Conservation (phyloP, 2,888 invertebrate species). For the Tryphoninae sp. region DNA sequence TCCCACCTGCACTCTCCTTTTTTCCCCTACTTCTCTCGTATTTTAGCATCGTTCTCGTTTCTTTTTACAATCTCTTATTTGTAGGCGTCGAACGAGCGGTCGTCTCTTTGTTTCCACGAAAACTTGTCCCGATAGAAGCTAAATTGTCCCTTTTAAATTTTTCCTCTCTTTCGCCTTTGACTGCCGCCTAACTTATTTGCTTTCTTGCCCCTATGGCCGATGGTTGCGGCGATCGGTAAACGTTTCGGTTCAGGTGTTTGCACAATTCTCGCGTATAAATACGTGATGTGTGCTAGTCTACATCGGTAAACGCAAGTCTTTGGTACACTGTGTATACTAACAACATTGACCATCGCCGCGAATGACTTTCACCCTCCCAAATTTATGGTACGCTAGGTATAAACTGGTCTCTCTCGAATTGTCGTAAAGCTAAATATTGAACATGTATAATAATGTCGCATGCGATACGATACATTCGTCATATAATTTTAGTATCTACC, state of each 20-base stretch:
- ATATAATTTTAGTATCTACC: background rate
- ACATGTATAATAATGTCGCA: background rate
- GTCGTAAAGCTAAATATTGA: no score
- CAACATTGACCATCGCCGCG: background rate
- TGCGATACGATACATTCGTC: background rate
- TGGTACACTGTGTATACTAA: background rate
- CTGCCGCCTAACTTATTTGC: background rate
- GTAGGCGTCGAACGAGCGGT: constrained; percentile 21
- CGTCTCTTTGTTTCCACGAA: constrained; percentile 21
- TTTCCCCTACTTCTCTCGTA: background rate
- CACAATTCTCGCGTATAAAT: background rate
- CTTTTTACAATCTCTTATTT: background rate
- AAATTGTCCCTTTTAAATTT: constrained; percentile 4
- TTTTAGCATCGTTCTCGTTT: background rate
- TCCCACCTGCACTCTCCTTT: constrained; percentile 22
- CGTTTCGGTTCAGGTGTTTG: background rate
- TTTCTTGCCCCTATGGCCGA: background rate
- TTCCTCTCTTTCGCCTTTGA: background rate
- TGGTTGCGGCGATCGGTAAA: background rate
- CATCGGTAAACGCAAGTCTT: background rate
- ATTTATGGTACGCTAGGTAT: no score
- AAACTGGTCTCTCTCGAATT: no score
- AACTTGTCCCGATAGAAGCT: constrained; percentile 14
- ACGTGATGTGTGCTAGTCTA: background rate
- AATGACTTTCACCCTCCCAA: no score